phyloP scores from a whole-genome alignment of 2,113 vertebrate genomes.

The Sceloporus undulatus region DNA sequence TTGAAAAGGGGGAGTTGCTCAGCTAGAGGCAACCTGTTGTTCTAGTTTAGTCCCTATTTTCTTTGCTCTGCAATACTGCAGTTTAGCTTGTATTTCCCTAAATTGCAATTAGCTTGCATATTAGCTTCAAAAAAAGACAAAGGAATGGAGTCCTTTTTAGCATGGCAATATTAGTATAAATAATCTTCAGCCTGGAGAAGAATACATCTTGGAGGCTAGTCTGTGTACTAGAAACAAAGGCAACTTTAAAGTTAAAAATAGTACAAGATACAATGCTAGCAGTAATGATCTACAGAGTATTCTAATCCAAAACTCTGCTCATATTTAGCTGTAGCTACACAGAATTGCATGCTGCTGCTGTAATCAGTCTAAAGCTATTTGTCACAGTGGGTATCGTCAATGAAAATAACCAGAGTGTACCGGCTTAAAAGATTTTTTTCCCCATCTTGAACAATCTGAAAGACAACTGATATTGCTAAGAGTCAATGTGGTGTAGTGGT shows the following conservation, averaged over 20 bases:
- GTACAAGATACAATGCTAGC: background rate
- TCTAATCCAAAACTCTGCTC: constrained; percentile 44
- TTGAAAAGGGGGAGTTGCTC: constrained; percentile 4
- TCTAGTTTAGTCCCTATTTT: constrained; percentile 9
- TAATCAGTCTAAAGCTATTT: constrained; percentile 49
- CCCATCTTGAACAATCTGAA: constrained; percentile 12
- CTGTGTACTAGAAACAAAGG: background rate
- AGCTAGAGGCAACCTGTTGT: constrained; percentile 6
- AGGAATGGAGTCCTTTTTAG: background rate
- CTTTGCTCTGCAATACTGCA: background rate
- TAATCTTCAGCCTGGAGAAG: background rate
- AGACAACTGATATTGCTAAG: background rate
- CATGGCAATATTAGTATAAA: background rate
- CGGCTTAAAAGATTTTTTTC: constrained; percentile 40
- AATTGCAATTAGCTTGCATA: background rate
- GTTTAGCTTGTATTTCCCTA: background rate
- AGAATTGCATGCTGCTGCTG: background rate
- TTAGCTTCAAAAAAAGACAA: constrained; percentile 17
- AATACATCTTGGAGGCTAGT: background rate
- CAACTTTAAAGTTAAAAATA: background rate
- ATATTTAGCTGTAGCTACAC: constrained; percentile 34
- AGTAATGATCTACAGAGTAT: constrained; percentile 34
- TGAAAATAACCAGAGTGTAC: constrained; percentile 23
- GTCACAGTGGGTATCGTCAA: background rate
- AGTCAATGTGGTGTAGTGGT: background rate